Evolutionary conservation across 1,140 invertebrate genomes (phyloP), one percentile per base, ranked within the genome.

Genomic region (Phenacoccus solenopsis): DNA sequence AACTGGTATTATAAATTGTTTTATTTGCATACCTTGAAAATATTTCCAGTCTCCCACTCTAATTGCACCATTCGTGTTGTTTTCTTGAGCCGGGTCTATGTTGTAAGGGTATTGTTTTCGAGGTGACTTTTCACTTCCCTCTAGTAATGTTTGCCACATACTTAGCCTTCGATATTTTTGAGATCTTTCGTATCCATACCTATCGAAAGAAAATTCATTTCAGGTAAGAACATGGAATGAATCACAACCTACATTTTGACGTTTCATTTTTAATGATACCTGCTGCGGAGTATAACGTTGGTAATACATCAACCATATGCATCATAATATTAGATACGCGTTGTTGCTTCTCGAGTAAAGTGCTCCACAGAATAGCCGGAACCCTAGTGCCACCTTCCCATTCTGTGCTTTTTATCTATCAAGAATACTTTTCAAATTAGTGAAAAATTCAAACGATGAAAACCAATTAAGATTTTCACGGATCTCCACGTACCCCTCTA

Each of bases 301-400:
- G 88, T 27, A 90, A 74, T 87, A 88, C 89, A 74, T 90, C 88
- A 16, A 82, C 81, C 13, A 90, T 82, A 73, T 89, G 86, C 72
- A 89, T 81, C 75, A 90, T 77, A 28, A 82, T 75, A 57, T 79
- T 77, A 1, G 79, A 81, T 12, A 83, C 79, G 0, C 79, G 76
- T 9, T 84, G 80, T 70, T 76, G 75, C 69, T 77, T 76, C 27
- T 77, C 73, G n/a, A 83, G 73, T 32, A 82, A 77, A 1, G 84
- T 81, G 71, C 85, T 85, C 85, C 86, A 87, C 16, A 90, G 77
- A 27, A 87, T 81, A 0, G 83, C 84, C 0, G 83, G 79, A 12
- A 83, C 85, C 72, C 86, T 77, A 0, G 89, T 83, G 0, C 87
- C 88, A 10, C 88, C 88, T 77, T 90, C 87, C 83, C 86, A 90